A percentile compares a stretch with the other conserved stretches of the same genome.
These are phyloP conservation scores for Pluvianellus socialis DNA, from an alignment of 2,113 vertebrate genomes.

Conservation along the genomic window DNA sequence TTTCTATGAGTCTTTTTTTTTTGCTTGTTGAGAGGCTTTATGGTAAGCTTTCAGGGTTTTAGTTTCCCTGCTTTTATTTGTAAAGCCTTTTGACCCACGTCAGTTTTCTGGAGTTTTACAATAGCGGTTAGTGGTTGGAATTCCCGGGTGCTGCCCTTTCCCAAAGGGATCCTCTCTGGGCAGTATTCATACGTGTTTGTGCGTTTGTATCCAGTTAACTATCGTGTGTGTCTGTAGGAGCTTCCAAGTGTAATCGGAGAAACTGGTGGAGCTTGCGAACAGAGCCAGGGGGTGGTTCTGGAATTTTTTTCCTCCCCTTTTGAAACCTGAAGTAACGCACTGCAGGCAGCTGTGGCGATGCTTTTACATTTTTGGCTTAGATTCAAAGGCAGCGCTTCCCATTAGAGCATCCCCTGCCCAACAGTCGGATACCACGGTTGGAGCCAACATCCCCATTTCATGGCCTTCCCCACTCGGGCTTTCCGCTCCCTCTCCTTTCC, in stretches of 20 bases:
- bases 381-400: constrained; percentile 3
- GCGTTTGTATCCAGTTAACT: background rate
- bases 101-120: background rate
- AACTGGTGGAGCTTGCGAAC: background rate
- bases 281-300: background rate
- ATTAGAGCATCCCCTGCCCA: background rate
- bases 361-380: constrained; percentile 41
- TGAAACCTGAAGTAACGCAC: background rate
- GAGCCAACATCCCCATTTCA: constrained; percentile 32
- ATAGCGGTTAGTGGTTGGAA: background rate
- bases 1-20: background rate
- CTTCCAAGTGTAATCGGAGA: background rate
- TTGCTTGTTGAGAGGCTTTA: background rate
- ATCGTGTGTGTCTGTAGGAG: background rate
- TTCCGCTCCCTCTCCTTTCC: background rate
- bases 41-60: background rate
- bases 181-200: background rate
- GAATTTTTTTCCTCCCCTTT: background rate
- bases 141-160: background rate
- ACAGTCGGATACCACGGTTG: background rate
- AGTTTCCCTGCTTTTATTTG: background rate
- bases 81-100: background rate
- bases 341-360: constrained; percentile 6
- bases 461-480: background rate
- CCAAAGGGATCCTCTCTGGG: background rate